Base-by-base conservation (phyloP, 2,888 invertebrate species). In the Aphidius colemani region DNA sequence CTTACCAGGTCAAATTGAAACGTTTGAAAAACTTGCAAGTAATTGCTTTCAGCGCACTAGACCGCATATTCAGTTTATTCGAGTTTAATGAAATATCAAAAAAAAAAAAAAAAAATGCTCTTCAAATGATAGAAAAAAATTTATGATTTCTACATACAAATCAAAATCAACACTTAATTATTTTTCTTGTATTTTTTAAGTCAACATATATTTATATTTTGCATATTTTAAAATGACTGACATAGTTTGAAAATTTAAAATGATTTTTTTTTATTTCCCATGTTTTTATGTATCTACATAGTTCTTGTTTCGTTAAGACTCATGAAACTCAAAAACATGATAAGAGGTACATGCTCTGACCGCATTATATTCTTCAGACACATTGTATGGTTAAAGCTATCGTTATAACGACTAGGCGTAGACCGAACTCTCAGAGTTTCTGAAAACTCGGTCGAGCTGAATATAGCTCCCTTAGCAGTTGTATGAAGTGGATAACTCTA, bases 71-170 rank as follows among this genome's bases (percentile, higher is more conserved):
- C 48, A 48, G 48, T 11, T 48, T 48, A 13, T 48, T 13, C 6
- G 13, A 48, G 48, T 48, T 48, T 48, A 48, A 48, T 48, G 48
- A 13, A 48, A 48, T 48, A 48, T n/a, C n/a, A 48, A 48, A 13
- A 48, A 30, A 5, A 30, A 30, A 30, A 30, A 30, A 5, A 30
- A 30, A 30, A 30, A 30, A 5, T 2, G 30, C 1, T 18, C 30
- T 30, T 30, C 30, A 30, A 30, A 30, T 30, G 30, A 30, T 30
- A 30, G 2, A 2, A 30, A 30, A 30, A 30, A 30, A 30, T 30
- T 5, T 30, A 3, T 30, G 5, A 5, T 30, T 30, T 30, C 30
- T 2, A 30, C 30, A 30, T 30, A 30, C 1, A 30, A 30, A 30
- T 30, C 30, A 30, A 30, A 30, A 30, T 30, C 30, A 30, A 30